Evolutionary conservation across 2,797 vertebrate genomes (phyloP), one percentile per base, ranked within the genome.

Genomic region (Adrianichthys oophorus): DNA sequence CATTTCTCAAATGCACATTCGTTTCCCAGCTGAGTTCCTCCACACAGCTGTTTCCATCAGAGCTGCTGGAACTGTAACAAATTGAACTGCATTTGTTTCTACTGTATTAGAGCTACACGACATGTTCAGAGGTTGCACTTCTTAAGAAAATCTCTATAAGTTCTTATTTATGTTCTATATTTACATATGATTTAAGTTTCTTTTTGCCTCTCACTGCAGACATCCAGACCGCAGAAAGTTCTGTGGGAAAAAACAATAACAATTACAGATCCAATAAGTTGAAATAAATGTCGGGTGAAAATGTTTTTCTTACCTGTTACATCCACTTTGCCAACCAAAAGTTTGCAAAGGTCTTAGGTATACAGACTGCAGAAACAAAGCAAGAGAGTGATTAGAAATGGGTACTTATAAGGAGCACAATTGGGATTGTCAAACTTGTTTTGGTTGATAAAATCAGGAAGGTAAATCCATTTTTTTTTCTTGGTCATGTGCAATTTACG

Each of bases 321-420:
- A 79, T 76, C 66, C 71, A 64, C 84, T 76, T 50, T 75, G 74
- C 61, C 70, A 80, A 70, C 76, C 62, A 67, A 74, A 74, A 67
- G 62, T 72, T 62, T 40, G 45, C 58, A 48, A 41, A 23, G 59
- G 57, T 65, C 51, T 90, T 85, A 92, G 78, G 90, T 92, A 74
- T 91, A 93, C 80, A 93, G 85, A 86, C 92, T 92, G 87, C 57
- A 84, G 14, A 72, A 29, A 70, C 67, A 73, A 16, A 64, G 19
- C 19, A 52, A 47, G 58, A 32, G 53, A 12, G 14, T 21, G 14
- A 23, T 32, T 32, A 32, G 10, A 10, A 32, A 32, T 32, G 32
- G 32, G 32, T 32, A 10, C 1, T 2, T 26, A 26, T 26, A 26
- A 26, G 26, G 26, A 26, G 26, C 26, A 26, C 5, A 26, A 26